Evolutionary conservation across 2,797 vertebrate genomes (phyloP).

Genomic region (Coregonus suidteri): DNA sequence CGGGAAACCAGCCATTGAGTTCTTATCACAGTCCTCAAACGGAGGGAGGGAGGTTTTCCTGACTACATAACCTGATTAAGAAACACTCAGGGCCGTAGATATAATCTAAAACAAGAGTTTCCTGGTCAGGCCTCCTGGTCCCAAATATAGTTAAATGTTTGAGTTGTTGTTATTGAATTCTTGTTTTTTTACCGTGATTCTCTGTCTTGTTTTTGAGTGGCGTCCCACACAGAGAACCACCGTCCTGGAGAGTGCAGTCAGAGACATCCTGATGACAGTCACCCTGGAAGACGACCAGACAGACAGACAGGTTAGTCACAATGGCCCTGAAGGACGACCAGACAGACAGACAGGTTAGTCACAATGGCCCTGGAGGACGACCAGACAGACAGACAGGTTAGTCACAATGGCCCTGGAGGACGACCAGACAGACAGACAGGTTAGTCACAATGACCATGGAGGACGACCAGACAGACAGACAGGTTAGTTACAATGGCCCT

Average conservation of each 20-base stretch:
- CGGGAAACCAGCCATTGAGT: too few relatives aligned
- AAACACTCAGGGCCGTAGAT: background rate
- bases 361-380: constrained; percentile 25
- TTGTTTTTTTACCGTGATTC: constrained; percentile 61
- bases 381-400: constrained; percentile 68
- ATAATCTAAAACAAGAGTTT: background rate
- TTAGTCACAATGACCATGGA: background rate
- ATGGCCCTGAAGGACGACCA: too few relatives aligned
- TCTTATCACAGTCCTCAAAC: background rate
- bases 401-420: background rate
- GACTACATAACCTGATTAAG: too few relatives aligned
- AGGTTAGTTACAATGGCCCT: too few relatives aligned
- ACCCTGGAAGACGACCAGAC: background rate
- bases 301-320: too few relatives aligned
- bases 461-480: background rate
- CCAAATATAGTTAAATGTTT: background rate
- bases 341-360: too few relatives aligned
- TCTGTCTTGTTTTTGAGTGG: constrained; percentile 85
- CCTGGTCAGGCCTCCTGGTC: background rate
- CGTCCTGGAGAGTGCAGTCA: constrained; percentile 82
- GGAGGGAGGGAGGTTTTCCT: too few relatives aligned
- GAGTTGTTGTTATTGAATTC: background rate
- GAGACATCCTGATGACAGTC: constrained; percentile 81
- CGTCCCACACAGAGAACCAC: constrained; percentile 79
- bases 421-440: background rate